A percentile compares a stretch with the other conserved stretches of the same genome.
phyloP scores from a whole-genome alignment of 1,140 invertebrate genomes.

The Micrasema minimum region DNA sequence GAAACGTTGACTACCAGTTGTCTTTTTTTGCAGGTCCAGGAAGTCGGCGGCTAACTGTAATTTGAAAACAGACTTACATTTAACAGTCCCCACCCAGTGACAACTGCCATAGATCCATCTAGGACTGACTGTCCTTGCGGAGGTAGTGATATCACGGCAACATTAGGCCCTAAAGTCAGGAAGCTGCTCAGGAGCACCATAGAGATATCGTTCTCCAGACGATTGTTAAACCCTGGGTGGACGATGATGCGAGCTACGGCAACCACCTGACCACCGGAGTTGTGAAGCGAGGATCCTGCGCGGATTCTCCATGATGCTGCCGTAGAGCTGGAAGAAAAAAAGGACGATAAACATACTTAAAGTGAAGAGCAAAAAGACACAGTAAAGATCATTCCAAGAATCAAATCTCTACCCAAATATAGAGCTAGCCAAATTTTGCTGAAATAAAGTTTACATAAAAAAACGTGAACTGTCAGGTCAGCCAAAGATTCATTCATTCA shows the following conservation, averaged over 20 bases:
- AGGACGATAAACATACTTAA: no score
- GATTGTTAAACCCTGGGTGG: conserved; percentile 38
- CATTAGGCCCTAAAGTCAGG: conserved; percentile 20
- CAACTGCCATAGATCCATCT: conserved; percentile 52
- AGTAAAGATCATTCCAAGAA: no score
- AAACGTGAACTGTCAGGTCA: no score
- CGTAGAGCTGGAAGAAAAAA: neutral
- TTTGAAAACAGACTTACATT: no score
- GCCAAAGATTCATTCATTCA: no score
- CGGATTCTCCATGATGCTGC: conserved; percentile 37
- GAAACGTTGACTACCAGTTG: no score
- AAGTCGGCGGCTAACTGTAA: no score
- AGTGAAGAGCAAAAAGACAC: no score
- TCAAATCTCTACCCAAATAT: no score
- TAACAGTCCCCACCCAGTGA: conserved; percentile 62
- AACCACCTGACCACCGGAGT: conserved; percentile 43
- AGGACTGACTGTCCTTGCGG: conserved; percentile 50
- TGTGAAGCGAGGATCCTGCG: conserved; percentile 43
- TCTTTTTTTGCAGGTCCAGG: no score
- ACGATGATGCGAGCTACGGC: conserved; percentile 25
- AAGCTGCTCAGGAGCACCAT: conserved; percentile 18
- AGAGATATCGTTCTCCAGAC: conserved; percentile 44
- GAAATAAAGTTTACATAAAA: no score
- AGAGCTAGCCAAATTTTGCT: no score
- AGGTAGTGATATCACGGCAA: conserved; percentile 35